Evolutionary conservation across 2,888 invertebrate species (phyloP).

Genomic region (Hecatera dysodea): DNA sequence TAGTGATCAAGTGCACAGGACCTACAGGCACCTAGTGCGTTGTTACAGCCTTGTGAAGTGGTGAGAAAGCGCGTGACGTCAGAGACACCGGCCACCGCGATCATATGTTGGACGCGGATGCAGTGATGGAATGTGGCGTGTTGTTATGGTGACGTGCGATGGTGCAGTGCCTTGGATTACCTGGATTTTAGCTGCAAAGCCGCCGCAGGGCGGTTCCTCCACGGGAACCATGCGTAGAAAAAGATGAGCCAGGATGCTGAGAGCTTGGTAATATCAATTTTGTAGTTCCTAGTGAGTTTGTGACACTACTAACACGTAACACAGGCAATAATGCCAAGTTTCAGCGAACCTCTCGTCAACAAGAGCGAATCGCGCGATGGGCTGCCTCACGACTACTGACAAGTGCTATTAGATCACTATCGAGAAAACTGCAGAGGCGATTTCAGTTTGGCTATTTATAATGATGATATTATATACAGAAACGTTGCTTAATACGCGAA

Average conservation of each 20-base stretch:
- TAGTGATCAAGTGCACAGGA: slow-evolving; percentile 69
- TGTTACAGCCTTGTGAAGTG: slow-evolving; percentile 82
- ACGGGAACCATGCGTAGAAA: slow-evolving; percentile 92
- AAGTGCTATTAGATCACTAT: slow-evolving; percentile 66
- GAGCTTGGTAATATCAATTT: slow-evolving; percentile 92
- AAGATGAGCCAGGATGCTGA: slow-evolving; percentile 94
- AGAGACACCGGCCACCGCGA: slow-evolving; percentile 86
- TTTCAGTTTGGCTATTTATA: slow-evolving; percentile 82
- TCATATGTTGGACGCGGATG: slow-evolving; percentile 91
- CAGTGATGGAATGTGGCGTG: slow-evolving; percentile 90
- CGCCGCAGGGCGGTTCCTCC: slow-evolving; percentile 84
- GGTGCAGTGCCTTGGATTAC: slow-evolving; percentile 83
- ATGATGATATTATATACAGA: slow-evolving; percentile 81
- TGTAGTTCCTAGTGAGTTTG: slow-evolving; percentile 72
- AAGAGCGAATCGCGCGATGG: slow-evolving; percentile 20
- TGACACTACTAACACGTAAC: slow-evolving; percentile 34
- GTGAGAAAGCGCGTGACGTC: slow-evolving; percentile 90
- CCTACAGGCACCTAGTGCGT: slow-evolving; percentile 67
- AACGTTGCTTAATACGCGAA: slow-evolving; percentile 69
- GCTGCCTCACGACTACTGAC: slow-evolving; percentile 56
- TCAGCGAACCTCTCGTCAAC: slow-evolving; percentile 5
- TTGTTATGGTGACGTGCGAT: slow-evolving; percentile 88
- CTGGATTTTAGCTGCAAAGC: slow-evolving; percentile 80
- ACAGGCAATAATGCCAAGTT: slow-evolving; percentile 3
- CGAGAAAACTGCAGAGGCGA: slow-evolving; percentile 72